A percentile compares a stretch with the other conserved stretches of the same genome.
Evolutionary conservation across 2,888 invertebrate species (phyloP).

Genomic region (Andrena dorsata): DNA sequence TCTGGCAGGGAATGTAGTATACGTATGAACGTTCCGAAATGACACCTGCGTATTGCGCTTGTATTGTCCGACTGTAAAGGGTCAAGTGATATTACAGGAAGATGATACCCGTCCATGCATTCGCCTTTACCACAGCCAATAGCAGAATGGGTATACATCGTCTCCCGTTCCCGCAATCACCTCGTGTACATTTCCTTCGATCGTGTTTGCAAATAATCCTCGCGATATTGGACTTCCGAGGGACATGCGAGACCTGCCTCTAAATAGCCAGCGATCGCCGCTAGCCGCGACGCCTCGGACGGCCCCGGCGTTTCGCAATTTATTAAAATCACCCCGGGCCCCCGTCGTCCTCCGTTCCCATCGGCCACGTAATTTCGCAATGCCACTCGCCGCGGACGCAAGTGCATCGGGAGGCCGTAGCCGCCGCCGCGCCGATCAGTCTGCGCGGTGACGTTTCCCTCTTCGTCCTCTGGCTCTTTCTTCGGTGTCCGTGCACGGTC

Average conservation of each 20-base stretch:
- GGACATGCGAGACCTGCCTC: slow-evolving; percentile 7
- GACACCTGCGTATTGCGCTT: not conserved
- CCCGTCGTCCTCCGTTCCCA: slow-evolving; percentile 17
- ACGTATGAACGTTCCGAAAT: no score
- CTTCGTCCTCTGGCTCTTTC: slow-evolving; percentile 37
- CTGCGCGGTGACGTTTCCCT: slow-evolving; percentile 57
- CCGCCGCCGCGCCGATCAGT: slow-evolving; percentile 69
- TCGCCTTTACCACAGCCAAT: not conserved
- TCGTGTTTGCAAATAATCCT: slow-evolving; percentile 14
- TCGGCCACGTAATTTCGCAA: slow-evolving; percentile 38
- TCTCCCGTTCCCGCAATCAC: not conserved
- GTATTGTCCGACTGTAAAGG: not conserved
- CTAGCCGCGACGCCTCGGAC: not conserved
- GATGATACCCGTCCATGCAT: not conserved
- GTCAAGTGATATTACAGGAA: not conserved
- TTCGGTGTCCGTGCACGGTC: slow-evolving; percentile 20
- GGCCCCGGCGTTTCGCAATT: slow-evolving; percentile 15
- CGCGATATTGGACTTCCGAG: slow-evolving; percentile 2
- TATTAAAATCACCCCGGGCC: slow-evolving; percentile 32
- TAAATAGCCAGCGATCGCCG: not conserved
- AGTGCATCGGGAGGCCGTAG: slow-evolving; percentile 44
- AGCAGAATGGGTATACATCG: not conserved
- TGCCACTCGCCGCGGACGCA: slow-evolving; percentile 29
- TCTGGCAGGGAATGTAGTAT: not conserved
- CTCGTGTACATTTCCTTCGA: slow-evolving; percentile 6